phyloP scores from a whole-genome alignment of 2,888 invertebrate species.

The Apocheima hispidaria region DNA sequence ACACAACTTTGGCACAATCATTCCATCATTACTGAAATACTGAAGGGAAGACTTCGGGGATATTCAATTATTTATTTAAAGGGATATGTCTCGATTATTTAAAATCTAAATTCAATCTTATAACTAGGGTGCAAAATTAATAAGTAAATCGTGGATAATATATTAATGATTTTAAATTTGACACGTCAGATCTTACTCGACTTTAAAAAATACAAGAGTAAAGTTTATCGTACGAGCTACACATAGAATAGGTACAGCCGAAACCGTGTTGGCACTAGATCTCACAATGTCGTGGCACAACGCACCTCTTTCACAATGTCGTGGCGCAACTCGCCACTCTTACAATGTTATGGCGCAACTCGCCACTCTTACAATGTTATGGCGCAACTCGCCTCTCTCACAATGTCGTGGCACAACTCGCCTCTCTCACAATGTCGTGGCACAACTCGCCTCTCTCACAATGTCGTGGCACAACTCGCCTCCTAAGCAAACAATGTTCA shows the following conservation, averaged over 20 bases:
- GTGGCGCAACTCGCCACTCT: no score
- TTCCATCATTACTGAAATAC: slow-evolving; percentile 72
- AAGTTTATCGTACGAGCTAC: slow-evolving; percentile 8
- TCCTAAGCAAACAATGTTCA: slow-evolving; percentile 59
- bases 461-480: slow-evolving; percentile 72
- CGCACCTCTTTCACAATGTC: no score
- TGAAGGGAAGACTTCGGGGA: slow-evolving; percentile 80
- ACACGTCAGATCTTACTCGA: slow-evolving; percentile 41
- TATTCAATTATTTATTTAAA: slow-evolving; percentile 58
- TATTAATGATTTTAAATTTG: slow-evolving; percentile 49
- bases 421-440: no score
- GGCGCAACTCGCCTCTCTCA: no score
- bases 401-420: no score
- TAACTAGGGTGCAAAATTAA: slow-evolving; percentile 80
- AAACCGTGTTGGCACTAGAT: slow-evolving; percentile 73
- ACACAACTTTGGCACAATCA: slow-evolving; percentile 83
- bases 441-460: no score
- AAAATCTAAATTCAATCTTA: slow-evolving; percentile 71
- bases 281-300: slow-evolving; percentile 63
- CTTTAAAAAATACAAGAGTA: slow-evolving; percentile 39
- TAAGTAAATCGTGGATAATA: slow-evolving; percentile 69
- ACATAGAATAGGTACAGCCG: slow-evolving; percentile 9
- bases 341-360: no score
- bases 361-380: no score
- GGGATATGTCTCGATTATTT: slow-evolving; percentile 79